These are phyloP conservation scores for Athalia cordata DNA, from an alignment of 2,888 invertebrate genomes.

Conservation along the genomic window DNA sequence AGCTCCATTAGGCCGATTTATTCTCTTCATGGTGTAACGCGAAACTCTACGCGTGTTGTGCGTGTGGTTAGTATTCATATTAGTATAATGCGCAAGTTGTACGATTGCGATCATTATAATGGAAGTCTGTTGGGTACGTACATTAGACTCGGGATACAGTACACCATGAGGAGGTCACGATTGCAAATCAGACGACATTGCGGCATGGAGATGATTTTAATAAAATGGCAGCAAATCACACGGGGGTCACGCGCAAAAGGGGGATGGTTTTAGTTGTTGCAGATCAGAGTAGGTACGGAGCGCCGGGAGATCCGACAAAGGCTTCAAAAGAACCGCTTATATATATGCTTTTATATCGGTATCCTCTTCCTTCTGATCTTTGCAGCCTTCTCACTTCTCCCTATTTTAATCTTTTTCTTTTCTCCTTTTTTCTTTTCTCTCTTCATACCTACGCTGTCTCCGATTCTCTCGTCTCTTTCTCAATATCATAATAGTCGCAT, in stretches of 20 bases:
- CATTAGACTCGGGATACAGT: not conserved
- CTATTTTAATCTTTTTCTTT: constrained; percentile 16
- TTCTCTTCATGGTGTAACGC: constrained; percentile 30
- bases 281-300: constrained; percentile 66
- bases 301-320: constrained; percentile 72
- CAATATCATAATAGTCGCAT: constrained; percentile 46
- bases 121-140: too few relatives aligned
- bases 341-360: constrained; percentile 50
- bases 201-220: constrained; percentile 62
- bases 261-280: constrained; percentile 71
- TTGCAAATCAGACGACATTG: constrained; percentile 24
- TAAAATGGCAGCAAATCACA: constrained; percentile 71
- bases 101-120: not conserved
- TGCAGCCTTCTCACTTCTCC: constrained; percentile 50
- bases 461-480: constrained; percentile 48
- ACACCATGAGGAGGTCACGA: constrained; percentile 48
- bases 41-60: not conserved
- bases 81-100: not conserved
- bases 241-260: constrained; percentile 55
- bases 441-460: constrained; percentile 47
- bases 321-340: constrained; percentile 68
- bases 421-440: constrained; percentile 45
- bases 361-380: constrained; percentile 40
- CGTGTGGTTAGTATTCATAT: not conserved
- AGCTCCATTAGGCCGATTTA: constrained; percentile 29